Evolutionary conservation across 2,797 vertebrate species (phyloP), one percentile per base, ranked within the genome.

Genomic region (Gymnopithys bicolor): DNA sequence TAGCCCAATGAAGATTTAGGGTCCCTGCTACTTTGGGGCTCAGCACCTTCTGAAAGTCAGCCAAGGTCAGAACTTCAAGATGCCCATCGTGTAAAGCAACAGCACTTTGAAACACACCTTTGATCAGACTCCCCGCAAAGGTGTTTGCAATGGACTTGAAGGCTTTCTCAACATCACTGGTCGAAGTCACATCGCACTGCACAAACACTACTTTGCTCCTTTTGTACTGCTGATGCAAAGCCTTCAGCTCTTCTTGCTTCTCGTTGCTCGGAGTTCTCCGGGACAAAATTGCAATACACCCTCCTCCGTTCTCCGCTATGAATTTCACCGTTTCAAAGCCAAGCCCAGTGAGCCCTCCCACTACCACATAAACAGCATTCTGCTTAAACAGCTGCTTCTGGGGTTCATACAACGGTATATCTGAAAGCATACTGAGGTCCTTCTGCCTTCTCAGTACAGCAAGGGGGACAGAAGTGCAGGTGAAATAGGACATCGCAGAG

Each of bases 281-380:
- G 71, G 98, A 99, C 11, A 99, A 96, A 87, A 99, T 98, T 17
- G 97, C 97, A 85, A 99, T 86, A 35, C 92, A 87, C 3, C 96
- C 96, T 16, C 98, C 98, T 43, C 98, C 98, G 46, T 97, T 98
- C 83, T 98, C 75, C 0, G 97, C 98, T 95, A 99, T 98, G 90
- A 99, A 99, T 93, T 97, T 98, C 60, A 99, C 98, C 0, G 98
- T 99, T 98, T 99, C 98, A 97, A 98, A 98, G 48, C 98, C 98
- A 85, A 99, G 96, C 6, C 98, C 98, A 60, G 98, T 98, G n/a
- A 99, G 98, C 18, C 98, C 98, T 23, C 98, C 98, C 2, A 95
- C 92, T 35, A 99, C 98, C 14, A 99, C 90, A 37, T 99, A 99
- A 51, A 98, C 97, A 8, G 98, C 96, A 12, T 95, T 96, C 41